Evolutionary conservation across 2,888 invertebrate species (phyloP), one percentile per base, ranked within the genome.

Genomic region (Sarcophaga variegata): DNA sequence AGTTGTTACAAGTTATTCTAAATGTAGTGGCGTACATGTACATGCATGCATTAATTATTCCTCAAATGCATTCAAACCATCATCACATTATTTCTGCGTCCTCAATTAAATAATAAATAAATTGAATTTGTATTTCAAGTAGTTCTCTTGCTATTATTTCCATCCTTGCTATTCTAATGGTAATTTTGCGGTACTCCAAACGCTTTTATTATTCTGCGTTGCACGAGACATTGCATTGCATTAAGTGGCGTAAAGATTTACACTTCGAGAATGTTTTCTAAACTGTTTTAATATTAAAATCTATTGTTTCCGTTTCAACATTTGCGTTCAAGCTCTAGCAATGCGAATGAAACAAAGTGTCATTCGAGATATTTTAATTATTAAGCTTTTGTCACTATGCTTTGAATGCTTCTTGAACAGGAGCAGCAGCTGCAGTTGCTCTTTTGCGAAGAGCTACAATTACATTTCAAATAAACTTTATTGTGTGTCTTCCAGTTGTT

Each of bases 201-300:
- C 4, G 62, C 37, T 75, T 59, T 22, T 66, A 72, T 64, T 75
- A 70, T 74, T 70, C 27, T 70, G 49, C 54, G 20, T 62, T 71
- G 45, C 49, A 45, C n/a, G 67, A 10, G 60, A 76, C 45, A 64
- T 71, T 71, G 54, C 17, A 54, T 59, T 76, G 74, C 17, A 54
- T 59, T 76, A 70, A 76, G 79, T 76, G 67, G 67, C 81, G 75
- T 81, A 70, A 81, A 87, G 78, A 81, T 82, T 82, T 72, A 79
- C 84, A 87, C 87, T 81, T 59, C 81, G 59, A 25, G 54, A 83
- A 66, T 79, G 81, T 83, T 83, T 71, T 79, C 60, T 12, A 76
- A 79, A 72, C 78, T 71, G 66, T 79, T 87, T 84, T 82, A 87
- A 82, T 84, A 87, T 84, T 87, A 79, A 84, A 84, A 87, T 87